Base-by-base conservation (phyloP, 2,888 invertebrate genomes). In the Melanostoma mellinum region DNA sequence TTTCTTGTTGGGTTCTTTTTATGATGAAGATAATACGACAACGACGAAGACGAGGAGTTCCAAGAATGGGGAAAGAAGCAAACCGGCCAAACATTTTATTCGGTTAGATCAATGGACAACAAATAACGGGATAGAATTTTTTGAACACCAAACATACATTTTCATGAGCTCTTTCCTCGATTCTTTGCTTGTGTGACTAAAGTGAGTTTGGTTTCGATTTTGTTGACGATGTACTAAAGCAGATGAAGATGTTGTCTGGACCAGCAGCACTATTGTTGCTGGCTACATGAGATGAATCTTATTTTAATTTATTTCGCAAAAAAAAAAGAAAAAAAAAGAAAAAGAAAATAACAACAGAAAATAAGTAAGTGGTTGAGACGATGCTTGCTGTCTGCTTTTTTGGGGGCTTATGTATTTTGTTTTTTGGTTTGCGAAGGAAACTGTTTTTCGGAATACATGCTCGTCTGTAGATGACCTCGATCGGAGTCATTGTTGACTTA, bases 131-230 rank as follows among this genome's bases (percentile, higher is more conserved):
- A 60, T 60, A 82, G 73, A 82, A 63, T 82, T 63, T 20, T 73
- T 74, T 69, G 65, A 58, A 56, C 72, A 42, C 52, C 55, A 10
- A 56, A 74, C 68, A 74, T 72, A 67, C 58, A 44, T 73, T 72
- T 77, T 61, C 52, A 55, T 60, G 75, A 48, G 8, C n/a, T 33
- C 58, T 32, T 2, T 20, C 30, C 33, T 48, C 69, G 48, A 32
- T 53, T 68, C 38, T 44, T 56, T 61, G 6, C 6, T 20, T 30
- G 48, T 40, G n/a, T 6, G 48, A 36, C 35, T 61, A 10, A 56
- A 78, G 73, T 73, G 78, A 82, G 72, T 73, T 69, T 73, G 82
- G 58, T 82, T 82, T 82, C 73, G 72, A 77, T 77, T 82, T 82
- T 63, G 61, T 40, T 61, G 55, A 40, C 60, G 56, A 53, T 52